A percentile compares a stretch with the other conserved stretches of the same genome.
phyloP scores from a whole-genome alignment of 2,797 vertebrate species.

The Chelmon rostratus region DNA sequence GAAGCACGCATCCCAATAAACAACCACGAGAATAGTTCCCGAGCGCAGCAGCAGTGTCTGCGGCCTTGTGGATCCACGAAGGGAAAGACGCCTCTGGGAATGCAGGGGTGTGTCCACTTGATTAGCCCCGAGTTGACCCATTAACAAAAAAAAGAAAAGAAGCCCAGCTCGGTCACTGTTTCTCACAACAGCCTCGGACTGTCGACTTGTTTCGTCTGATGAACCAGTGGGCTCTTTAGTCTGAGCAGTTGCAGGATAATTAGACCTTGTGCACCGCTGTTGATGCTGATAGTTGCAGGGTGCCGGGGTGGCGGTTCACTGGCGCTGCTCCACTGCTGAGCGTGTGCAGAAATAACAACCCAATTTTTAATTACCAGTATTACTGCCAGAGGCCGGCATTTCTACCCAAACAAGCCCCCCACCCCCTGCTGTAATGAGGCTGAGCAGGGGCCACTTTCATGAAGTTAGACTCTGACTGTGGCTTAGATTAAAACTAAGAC shows the following conservation, averaged over 20 bases:
- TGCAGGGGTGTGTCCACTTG: conserved; percentile 4
- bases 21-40: conserved; percentile 78
- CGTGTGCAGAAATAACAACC: conserved; percentile 49
- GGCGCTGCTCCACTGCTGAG: conserved; percentile 36
- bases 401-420: conserved; percentile 28
- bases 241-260: conserved; percentile 36
- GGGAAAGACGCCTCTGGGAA: conserved; percentile 9
- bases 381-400: conserved; percentile 29
- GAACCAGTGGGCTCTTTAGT: conserved; percentile 17
- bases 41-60: background rate
- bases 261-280: conserved; percentile 22
- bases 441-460: background rate
- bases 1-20: conserved; percentile 79
- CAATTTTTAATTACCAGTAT: conserved; percentile 61
- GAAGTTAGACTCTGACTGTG: background rate
- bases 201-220: conserved; percentile 28
- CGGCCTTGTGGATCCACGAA: conserved; percentile 19
- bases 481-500: background rate
- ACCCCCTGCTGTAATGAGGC: background rate
- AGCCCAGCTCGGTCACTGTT: background rate
- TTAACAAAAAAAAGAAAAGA: background rate
- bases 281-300: conserved; percentile 44
- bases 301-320: conserved; percentile 32
- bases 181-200: conserved; percentile 10
- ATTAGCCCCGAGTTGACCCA: conserved; percentile 33